A percentile compares a stretch with the other conserved stretches of the same genome.
Evolutionary conservation across 2,888 invertebrate genomes (phyloP).

Genomic region (Teinopalpus imperialis): DNA sequence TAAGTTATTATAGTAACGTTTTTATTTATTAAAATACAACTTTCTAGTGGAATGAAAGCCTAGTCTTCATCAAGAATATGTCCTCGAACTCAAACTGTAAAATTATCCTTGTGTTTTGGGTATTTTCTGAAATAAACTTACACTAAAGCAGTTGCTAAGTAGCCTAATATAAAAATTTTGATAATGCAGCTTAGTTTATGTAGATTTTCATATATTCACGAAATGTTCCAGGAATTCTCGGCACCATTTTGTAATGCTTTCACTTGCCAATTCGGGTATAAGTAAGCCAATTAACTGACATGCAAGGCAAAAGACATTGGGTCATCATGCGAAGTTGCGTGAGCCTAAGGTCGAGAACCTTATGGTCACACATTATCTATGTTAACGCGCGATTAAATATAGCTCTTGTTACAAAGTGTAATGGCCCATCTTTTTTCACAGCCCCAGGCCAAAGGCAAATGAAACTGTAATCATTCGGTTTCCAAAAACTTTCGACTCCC

Average conservation of each 20-base stretch:
- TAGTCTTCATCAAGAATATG: no score
- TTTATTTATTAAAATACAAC: no score
- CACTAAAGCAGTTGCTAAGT: no score
- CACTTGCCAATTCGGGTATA: slow-evolving; percentile 44
- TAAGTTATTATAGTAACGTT: no score
- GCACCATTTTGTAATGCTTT: slow-evolving; percentile 36
- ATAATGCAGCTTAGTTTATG: no score
- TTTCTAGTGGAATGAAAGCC: no score
- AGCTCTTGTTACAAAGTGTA: slow-evolving; percentile 18
- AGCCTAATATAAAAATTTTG: no score
- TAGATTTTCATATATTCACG: slow-evolving; percentile 5
- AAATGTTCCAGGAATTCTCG: slow-evolving; percentile 31
- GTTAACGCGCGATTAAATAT: slow-evolving; percentile 28
- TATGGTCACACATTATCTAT: slow-evolving; percentile 33
- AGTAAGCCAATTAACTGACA: slow-evolving; percentile 50
- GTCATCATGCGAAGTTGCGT: slow-evolving; percentile 54
- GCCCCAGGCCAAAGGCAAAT: slow-evolving; percentile 9
- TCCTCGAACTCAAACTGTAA: no score
- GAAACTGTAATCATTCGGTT: slow-evolving; percentile 7
- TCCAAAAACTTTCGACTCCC: slow-evolving; percentile 12
- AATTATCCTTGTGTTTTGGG: no score
- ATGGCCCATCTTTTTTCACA: slow-evolving; percentile 1
- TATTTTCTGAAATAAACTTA: no score
- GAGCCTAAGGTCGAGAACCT: slow-evolving; percentile 49
- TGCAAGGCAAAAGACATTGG: slow-evolving; percentile 44